Conservation (phyloP, 2,113 vertebrate genomes). For the Sterna hirundo region DNA sequence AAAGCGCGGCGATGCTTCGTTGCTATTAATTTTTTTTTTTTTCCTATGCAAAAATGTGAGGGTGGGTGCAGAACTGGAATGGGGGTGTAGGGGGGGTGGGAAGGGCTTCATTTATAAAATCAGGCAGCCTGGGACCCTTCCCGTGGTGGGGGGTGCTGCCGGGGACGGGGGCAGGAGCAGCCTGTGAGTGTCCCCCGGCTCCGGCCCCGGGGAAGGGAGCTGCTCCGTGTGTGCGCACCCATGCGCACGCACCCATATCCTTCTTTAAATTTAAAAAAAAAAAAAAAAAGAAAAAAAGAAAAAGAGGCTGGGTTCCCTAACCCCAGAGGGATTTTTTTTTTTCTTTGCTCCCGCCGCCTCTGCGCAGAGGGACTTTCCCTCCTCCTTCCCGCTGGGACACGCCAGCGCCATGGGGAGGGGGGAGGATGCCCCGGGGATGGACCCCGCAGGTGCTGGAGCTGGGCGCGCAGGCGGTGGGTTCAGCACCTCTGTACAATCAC, state of each 20-base stretch:
- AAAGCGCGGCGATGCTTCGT: neutral
- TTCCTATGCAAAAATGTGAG: slow-evolving; percentile 47
- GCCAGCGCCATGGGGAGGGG: rapidly evolving
- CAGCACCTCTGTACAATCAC: neutral
- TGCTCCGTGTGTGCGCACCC: neutral
- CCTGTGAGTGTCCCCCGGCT: neutral
- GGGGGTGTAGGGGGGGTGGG: neutral
- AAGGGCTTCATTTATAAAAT: neutral
- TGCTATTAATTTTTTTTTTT: neutral
- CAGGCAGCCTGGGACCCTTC: neutral
- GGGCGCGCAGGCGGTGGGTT: rapidly evolving
- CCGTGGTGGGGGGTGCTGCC: rapidly evolving
- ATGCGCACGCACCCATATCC: rapidly evolving
- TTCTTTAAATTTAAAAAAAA: neutral
- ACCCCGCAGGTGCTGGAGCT: neutral
- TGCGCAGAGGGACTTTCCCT: neutral
- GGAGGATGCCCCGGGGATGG: neutral
- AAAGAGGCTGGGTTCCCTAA: neutral
- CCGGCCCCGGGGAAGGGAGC: neutral
- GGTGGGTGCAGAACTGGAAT: neutral
- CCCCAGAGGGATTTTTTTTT: neutral
- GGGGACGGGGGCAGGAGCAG: neutral
- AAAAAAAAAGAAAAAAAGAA: rapidly evolving
- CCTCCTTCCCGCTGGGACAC: neutral
- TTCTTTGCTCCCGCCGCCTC: neutral